Conservation (phyloP, 2,888 invertebrate species). For the Cataglyphis rosenhaueri region DNA sequence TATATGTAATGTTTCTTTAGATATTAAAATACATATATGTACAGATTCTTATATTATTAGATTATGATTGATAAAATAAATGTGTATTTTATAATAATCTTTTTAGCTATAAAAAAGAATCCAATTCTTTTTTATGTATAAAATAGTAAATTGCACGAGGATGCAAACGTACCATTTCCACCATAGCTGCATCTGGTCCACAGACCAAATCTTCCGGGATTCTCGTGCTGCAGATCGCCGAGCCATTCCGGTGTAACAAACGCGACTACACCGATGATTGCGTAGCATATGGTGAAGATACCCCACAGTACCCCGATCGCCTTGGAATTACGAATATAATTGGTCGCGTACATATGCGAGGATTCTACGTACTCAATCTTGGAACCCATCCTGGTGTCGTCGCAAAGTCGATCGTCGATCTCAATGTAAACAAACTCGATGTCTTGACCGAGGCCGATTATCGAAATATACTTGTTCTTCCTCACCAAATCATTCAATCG, state of each 20-base stretch:
- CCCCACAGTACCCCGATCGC: constrained; percentile 99
- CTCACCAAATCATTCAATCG: not conserved
- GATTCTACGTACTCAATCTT: constrained; percentile 97
- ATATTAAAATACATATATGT: not conserved
- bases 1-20: not conserved
- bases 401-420: not conserved
- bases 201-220: constrained; percentile 96
- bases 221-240: constrained; percentile 93
- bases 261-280: constrained; percentile 97
- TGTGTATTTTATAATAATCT: not conserved
- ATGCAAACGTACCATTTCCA: constrained; percentile 78
- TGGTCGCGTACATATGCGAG: constrained; percentile 95
- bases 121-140: not conserved
- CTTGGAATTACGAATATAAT: constrained; percentile 96
- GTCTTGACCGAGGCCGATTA: not conserved
- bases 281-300: constrained; percentile 98
- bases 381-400: constrained; percentile 90
- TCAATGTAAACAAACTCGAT: not conserved
- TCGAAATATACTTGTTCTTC: constrained; percentile 7
- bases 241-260: constrained; percentile 98
- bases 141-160: not conserved
- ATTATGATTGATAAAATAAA: not conserved
- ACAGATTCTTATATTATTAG: not conserved
- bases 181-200: constrained; percentile 93
- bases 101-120: not conserved